Conservation (phyloP, 2,113 vertebrate genomes). For the Syngnathus scovelli region DNA sequence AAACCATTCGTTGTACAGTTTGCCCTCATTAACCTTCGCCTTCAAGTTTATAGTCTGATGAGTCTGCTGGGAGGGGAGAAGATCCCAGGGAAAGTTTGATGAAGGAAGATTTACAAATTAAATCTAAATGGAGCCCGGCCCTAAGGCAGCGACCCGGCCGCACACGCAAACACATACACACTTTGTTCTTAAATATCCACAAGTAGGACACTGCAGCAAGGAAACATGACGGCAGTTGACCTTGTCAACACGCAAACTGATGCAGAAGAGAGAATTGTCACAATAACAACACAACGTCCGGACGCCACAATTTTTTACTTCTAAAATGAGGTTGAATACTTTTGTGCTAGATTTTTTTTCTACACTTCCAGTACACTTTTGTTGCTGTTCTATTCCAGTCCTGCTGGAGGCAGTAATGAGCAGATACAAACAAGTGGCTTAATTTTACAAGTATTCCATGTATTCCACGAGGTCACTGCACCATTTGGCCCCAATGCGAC, state of each 20-base stretch:
- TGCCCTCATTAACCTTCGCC: constrained; percentile 11
- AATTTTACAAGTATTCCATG: neutral
- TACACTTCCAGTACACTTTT: neutral
- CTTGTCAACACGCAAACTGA: neutral
- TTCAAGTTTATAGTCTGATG: neutral
- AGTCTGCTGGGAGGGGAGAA: constrained; percentile 10
- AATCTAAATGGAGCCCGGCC: constrained; percentile 11
- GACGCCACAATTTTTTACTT: neutral
- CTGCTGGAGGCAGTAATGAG: neutral
- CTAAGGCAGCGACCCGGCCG: neutral
- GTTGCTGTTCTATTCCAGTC: neutral
- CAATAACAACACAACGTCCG: neutral
- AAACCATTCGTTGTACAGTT: neutral
- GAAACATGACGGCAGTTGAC: neutral
- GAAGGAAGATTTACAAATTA: constrained; percentile 19
- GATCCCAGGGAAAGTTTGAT: constrained; percentile 10
- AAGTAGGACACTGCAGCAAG: constrained; percentile 11
- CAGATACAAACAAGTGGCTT: neutral
- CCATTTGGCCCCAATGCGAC: neutral
- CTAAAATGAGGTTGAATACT: neutral
- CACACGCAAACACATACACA: neutral
- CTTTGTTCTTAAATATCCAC: constrained; percentile 7
- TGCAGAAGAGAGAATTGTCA: neutral
- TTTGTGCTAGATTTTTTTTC: neutral
- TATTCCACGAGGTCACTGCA: neutral